Conservation (phyloP, 64 coral and sea anemone genomes). For the Actinia tenebrosa region DNA sequence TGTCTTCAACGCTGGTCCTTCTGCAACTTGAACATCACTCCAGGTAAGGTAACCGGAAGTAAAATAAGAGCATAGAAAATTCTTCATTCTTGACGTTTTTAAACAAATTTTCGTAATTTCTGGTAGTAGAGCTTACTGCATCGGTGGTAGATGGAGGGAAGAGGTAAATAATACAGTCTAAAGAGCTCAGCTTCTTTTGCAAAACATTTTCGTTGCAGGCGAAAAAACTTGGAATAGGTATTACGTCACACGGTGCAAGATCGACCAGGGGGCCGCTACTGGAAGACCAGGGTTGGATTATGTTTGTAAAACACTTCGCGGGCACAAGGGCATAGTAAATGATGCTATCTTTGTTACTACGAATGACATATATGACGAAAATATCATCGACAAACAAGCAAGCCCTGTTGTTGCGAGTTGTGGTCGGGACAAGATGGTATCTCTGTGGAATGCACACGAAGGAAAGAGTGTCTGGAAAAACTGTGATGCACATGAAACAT, state of each 20-base stretch:
- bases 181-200: too few species aligned
- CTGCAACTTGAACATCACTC: slow-evolving; percentile 64
- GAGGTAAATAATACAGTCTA: too few species aligned
- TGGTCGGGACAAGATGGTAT: slow-evolving; percentile 58
- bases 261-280: slow-evolving; percentile 56
- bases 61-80: not conserved
- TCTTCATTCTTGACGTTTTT: too few species aligned
- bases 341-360: slow-evolving; percentile 66
- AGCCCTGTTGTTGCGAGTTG: slow-evolving; percentile 70
- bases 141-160: too few species aligned
- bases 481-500: slow-evolving; percentile 28
- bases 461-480: slow-evolving; percentile 80
- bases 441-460: slow-evolving; percentile 60
- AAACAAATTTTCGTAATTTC: too few species aligned
- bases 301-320: slow-evolving; percentile 71
- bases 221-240: slow-evolving; percentile 78
- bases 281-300: slow-evolving; percentile 75
- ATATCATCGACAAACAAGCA: slow-evolving; percentile 52
- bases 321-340: slow-evolving; percentile 57
- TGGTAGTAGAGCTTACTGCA: too few species aligned
- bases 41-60: slow-evolving; percentile 29
- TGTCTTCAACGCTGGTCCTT: slow-evolving; percentile 78
- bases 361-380: slow-evolving; percentile 73
- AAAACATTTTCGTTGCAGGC: slow-evolving; percentile 30
- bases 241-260: slow-evolving; percentile 48